A percentile compares a stretch with the other conserved stretches of the same genome.
phyloP scores from a whole-genome alignment of 2,888 invertebrate genomes.

The Cheilosia scutellata region DNA sequence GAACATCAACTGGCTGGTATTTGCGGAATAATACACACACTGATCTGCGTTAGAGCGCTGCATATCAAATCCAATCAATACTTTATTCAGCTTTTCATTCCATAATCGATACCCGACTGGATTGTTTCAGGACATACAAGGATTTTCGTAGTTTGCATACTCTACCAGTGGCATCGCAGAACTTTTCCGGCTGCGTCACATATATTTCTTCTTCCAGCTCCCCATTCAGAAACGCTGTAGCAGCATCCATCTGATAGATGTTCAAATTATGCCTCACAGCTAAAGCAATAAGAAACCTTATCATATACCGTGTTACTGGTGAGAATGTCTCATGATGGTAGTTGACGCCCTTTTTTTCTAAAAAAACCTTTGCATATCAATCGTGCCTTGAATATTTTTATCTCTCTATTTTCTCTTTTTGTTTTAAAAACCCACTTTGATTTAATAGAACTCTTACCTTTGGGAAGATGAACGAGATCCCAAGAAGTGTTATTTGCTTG shows the following conservation, averaged over 20 bases:
- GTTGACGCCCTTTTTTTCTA: constrained; percentile 19
- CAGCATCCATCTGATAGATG: constrained; percentile 58
- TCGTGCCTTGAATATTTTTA: constrained; percentile 18
- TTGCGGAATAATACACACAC: constrained; percentile 58
- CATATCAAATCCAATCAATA: constrained; percentile 47
- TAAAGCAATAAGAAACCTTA: constrained; percentile 33
- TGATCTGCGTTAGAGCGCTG: constrained; percentile 59
- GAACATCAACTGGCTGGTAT: constrained; percentile 54
- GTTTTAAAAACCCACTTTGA: constrained; percentile 37
- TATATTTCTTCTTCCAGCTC: constrained; percentile 44
- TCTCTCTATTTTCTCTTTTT: constrained; percentile 9
- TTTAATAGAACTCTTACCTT: constrained; percentile 22
- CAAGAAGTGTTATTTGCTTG: constrained; percentile 20
- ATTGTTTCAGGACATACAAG: constrained; percentile 21
- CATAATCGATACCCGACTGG: constrained; percentile 59
- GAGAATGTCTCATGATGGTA: constrained; percentile 32
- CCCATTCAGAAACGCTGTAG: constrained; percentile 41
- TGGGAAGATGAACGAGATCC: constrained; percentile 25
- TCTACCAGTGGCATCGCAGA: constrained; percentile 38
- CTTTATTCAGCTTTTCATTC: constrained; percentile 58
- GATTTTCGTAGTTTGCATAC: constrained; percentile 48
- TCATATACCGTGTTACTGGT: constrained; percentile 19
- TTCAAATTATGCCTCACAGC: constrained; percentile 39
- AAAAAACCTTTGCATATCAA: constrained; percentile 20
- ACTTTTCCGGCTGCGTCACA: constrained; percentile 51